phyloP scores from a whole-genome alignment of 2,888 invertebrate genomes.

The Saturnia pavonia region DNA sequence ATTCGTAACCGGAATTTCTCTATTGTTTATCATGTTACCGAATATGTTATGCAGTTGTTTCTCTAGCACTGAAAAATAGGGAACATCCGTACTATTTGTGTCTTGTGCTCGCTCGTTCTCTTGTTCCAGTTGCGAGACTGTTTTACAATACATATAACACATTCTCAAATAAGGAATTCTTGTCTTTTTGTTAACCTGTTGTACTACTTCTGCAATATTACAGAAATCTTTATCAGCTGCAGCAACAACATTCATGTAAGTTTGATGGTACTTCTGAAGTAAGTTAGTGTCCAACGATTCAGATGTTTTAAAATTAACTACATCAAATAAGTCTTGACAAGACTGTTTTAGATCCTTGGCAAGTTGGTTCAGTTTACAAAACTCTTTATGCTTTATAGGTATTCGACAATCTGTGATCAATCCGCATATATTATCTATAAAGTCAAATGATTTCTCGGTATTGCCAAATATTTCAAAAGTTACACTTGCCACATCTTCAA shows the following conservation, averaged over 20 bases:
- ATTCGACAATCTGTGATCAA: constrained; percentile 71
- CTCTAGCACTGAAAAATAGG: constrained; percentile 79
- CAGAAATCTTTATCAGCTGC: constrained; percentile 75
- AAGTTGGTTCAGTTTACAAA: constrained; percentile 72
- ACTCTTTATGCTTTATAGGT: constrained; percentile 75
- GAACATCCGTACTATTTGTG: constrained; percentile 44
- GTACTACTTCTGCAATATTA: constrained; percentile 65
- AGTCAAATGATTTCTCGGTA: constrained; percentile 71
- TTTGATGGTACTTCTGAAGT: constrained; percentile 72
- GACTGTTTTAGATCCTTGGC: constrained; percentile 72
- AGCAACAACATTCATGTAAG: constrained; percentile 75
- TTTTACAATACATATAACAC: constrained; percentile 82
- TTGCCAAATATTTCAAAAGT: constrained; percentile 76
- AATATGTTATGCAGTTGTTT: constrained; percentile 82
- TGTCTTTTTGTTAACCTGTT: constrained; percentile 62
- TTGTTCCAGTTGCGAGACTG: constrained; percentile 76
- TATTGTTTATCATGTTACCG: constrained; percentile 85
- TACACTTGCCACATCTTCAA: constrained; percentile 76
- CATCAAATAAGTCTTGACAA: constrained; percentile 72
- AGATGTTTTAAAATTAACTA: constrained; percentile 50
- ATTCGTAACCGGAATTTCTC: constrained; percentile 84
- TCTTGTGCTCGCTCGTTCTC: constrained; percentile 57
- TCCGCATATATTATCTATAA: constrained; percentile 69
- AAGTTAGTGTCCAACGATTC: constrained; percentile 56
- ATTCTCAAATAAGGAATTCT: constrained; percentile 76